Evolutionary conservation across 2,113 vertebrate genomes (phyloP), one percentile per base, ranked within the genome.

Genomic region (Casuarius casuarius): DNA sequence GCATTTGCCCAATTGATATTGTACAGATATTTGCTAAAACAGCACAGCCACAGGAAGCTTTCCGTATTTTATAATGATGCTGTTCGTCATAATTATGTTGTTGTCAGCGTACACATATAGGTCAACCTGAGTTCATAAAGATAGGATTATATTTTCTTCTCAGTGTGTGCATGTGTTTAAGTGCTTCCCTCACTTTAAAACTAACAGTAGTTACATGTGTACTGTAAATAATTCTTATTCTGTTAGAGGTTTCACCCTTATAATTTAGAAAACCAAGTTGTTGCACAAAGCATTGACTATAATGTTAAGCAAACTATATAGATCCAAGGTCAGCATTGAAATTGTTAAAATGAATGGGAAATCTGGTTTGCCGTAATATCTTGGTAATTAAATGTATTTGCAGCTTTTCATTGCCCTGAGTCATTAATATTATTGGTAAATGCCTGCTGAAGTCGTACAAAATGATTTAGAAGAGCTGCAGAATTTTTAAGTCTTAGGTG

Each of bases 91-190:
- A 95, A 97, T 96, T 96, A 96, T n/a, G 18, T 78, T 86, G 35
- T 95, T 95, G 73, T 94, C 91, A 96, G 87, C 81, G 84, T 59
- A 91, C 40, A 11, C 68, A 58, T 78, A 65, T n/a, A 92, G 95
- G 95, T 97, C 72, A 97, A 65, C 42, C 12, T 13, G 13, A 97
- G 94, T 96, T 98, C 95, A 97, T 77, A 96, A 96, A 95, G 38
- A 91, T 5, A 93, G 40, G 22, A 61, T 44, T 80, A 20, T 62
- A 62, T 68, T 87, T 65, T 83, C 25, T 85, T 75, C 62, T 90
- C 40, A 59, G 46, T 54, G 16, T 13, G 46, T 49, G 59, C 23
- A 42, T 5, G 5, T 76, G 33, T 93, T 96, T 91, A 85, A 75
- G 86, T 70, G 54, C 13, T 94, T 96, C 33, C 14, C 33, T 95